Percentiles rank a stretch among this genome's conserved stretches.
Evolutionary conservation across 2,888 invertebrate species (phyloP).

Genomic region (Nephrotoma appendiculata): DNA sequence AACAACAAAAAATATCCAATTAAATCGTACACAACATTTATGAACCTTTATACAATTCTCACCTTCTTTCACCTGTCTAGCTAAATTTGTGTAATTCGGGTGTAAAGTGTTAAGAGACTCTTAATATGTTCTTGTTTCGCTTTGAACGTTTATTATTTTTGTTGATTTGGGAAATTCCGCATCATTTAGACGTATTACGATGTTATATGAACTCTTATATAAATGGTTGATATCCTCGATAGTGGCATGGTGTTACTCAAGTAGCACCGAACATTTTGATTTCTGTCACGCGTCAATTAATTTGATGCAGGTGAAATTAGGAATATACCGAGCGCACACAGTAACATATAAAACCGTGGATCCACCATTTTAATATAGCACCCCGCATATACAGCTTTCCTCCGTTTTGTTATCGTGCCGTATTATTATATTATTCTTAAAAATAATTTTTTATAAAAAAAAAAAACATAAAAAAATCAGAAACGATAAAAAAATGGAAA

Average conservation of each 20-base stretch:
- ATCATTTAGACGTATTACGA: not conserved
- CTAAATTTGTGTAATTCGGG: conserved; percentile 2
- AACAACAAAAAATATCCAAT: not conserved
- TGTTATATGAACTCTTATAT: not conserved
- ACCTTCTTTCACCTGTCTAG: not conserved
- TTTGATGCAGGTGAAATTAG: not conserved
- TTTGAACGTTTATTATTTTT: not conserved
- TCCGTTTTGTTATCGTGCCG: not conserved
- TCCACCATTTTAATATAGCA: not conserved
- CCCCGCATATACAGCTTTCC: not conserved
- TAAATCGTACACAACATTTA: not conserved
- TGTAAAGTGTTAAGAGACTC: not conserved
- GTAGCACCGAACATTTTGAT: not conserved
- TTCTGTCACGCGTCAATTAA: not conserved
- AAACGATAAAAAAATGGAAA: not conserved
- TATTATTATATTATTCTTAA: not conserved
- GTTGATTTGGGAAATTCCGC: too few relatives aligned
- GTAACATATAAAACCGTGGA: not conserved
- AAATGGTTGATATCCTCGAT: not conserved
- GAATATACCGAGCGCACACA: not conserved
- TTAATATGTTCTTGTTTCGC: not conserved
- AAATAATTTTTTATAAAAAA: not conserved
- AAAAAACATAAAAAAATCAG: not conserved
- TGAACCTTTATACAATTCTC: not conserved
- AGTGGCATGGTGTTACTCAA: not conserved